Evolutionary conservation across 2,888 invertebrate species (phyloP), one percentile per base, ranked within the genome.

Genomic region (Ormyrus nitidulus): DNA sequence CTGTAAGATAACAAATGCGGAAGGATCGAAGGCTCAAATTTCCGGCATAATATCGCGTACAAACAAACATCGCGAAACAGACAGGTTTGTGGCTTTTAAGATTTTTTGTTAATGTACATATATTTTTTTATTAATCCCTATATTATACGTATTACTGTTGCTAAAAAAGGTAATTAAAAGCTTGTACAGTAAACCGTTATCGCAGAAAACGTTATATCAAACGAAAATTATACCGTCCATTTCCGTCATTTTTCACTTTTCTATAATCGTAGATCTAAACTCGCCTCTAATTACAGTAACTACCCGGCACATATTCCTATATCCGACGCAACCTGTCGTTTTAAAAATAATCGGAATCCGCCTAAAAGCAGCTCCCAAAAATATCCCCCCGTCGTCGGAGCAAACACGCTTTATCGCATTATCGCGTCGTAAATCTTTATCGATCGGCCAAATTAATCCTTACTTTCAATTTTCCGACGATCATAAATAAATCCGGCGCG

Each of bases 391-490:
- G 19, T 19, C 19, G 19, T 19, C 19, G 19, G 19, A 19, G 19
- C 19, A 19, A 19, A 19, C 1, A 19, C 19, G 19, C 19, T 53
- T 53, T 53, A 10, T 53, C 53, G 53, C 53, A 53, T 53, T 59
- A 34, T 34, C 44, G n/a, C 5, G 6, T 34, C 53, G 49, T 70
- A 49, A 70, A 70, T 49, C 49, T 71, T 49, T 61, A 49, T 13
- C 66, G 19, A 8, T 6, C 46, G 8, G 6, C 73, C 0, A 68
- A 75, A 75, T 68, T 68, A 68, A 75, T 61, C 68, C 68, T 9
- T 13, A 9, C 58, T 65, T 75, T 75, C 66, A 68, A 75, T 59
- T 68, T 66, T 11, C 59, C 56, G 65, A 77, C 56, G 51, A 71
- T 65, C 62, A 53, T 77, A 71, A 70, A 77, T 71, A 70, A 77